Evolutionary conservation across 2,888 invertebrate genomes (phyloP), one percentile per base, ranked within the genome.

Genomic region (Andrena flavipes): DNA sequence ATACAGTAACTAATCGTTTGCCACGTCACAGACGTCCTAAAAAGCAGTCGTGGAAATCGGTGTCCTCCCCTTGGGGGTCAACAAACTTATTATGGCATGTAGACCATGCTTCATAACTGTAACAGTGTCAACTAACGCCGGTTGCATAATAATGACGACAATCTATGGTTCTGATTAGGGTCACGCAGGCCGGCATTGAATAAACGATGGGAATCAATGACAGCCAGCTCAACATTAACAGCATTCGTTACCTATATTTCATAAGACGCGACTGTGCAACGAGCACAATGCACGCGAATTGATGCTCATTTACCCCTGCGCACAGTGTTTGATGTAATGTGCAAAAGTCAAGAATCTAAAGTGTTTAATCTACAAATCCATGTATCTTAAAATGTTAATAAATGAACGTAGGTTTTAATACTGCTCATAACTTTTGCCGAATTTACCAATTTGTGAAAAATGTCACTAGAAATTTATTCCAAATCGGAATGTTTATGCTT

Each of bases 111-210:
- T 83, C 68, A 71, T 75, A 77, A 82, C 74, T 48, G 68, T 82
- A 77, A 83, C 65, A 83, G 69, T 83, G 74, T 60, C 72, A 75
- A 73, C 71, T 65, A 76, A 76, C 84, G 70, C 76, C 33, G 49
- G 56, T 79, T 76, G 83, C 79, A 84, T 85, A 84, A 76, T 82
- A 85, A 84, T 62, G 72, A 82, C 62, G 80, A 77, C 79, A 84
- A 87, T 82, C 84, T 80, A 82, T 77, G 84, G 76, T 81, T 62
- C 65, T 73, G 84, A 84, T 83, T 84, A 65, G 65, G 82, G 82
- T 79, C 84, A 70, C 56, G 20, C 54, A 51, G 54, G n/a, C 67
- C 16, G 30, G 10, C 64, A 62, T 62, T 72, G 75, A 84, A 82
- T 65, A 76, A 82, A 63, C 69, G 76, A 64, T 62, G 72, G 64